Conservation (phyloP, 2,888 invertebrate genomes). For the Drosophila melanosoma region DNA sequence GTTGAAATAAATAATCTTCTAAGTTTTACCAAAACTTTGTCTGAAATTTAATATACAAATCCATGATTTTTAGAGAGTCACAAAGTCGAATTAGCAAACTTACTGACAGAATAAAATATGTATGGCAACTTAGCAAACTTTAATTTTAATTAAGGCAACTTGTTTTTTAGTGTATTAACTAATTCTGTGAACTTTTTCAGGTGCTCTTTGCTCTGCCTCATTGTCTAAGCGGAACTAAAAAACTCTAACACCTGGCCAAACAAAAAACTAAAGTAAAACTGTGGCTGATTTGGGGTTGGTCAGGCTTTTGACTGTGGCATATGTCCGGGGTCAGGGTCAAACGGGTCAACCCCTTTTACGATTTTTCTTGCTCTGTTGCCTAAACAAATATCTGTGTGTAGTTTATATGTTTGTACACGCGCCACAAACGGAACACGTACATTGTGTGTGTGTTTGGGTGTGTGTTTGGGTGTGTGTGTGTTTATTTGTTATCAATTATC, state of each 20-base stretch:
- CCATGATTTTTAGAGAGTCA: too few relatives aligned
- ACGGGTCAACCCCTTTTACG: conserved; percentile 62
- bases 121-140: background rate
- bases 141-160: too few relatives aligned
- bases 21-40: too few relatives aligned
- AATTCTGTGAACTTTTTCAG: conserved; percentile 50
- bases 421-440: conserved; percentile 34
- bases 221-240: background rate
- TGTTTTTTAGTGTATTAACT: background rate
- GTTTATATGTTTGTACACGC: conserved; percentile 19
- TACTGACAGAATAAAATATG: too few relatives aligned
- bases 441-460: background rate
- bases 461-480: conserved; percentile 8
- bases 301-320: background rate
- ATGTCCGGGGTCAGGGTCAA: conserved; percentile 61
- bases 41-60: too few relatives aligned
- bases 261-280: conserved; percentile 27
- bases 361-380: conserved; percentile 32
- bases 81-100: background rate
- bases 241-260: conserved; percentile 68
- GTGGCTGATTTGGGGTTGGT: conserved; percentile 47
- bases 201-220: conserved; percentile 24
- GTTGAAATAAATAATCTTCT: too few relatives aligned
- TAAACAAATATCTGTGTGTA: conserved; percentile 64
- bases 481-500: conserved; percentile 79